Evolutionary conservation across 2,797 vertebrate species (phyloP).

Genomic region (Amniataba percoides): DNA sequence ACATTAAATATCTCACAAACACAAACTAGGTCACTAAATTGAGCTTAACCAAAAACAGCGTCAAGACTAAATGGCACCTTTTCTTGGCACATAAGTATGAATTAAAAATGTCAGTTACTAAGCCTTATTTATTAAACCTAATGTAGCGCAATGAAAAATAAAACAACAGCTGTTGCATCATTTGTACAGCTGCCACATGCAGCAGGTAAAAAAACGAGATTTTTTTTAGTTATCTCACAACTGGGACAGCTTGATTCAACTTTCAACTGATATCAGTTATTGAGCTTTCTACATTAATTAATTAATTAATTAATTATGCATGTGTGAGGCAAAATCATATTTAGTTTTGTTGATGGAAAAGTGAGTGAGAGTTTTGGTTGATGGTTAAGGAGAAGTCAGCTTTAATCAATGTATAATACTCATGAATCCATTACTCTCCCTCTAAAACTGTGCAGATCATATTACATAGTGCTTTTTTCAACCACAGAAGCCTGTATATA

Average conservation of each 20-base stretch:
- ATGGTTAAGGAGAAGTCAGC: not conserved
- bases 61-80: not conserved
- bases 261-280: not conserved
- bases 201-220: conserved; percentile 10
- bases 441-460: not conserved
- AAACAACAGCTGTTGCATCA: conserved; percentile 50
- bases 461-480: not conserved
- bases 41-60: not conserved
- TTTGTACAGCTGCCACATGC: conserved; percentile 9
- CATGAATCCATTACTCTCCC: not conserved
- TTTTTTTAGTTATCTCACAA: not conserved
- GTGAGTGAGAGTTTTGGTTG: accelerated
- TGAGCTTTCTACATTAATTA: not conserved
- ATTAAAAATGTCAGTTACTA: conserved; percentile 34
- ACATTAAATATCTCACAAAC: not conserved
- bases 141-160: conserved; percentile 36
- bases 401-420: not conserved
- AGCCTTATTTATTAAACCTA: conserved; percentile 35
- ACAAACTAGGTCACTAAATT: not conserved
- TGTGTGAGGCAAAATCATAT: not conserved
- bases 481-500: not conserved
- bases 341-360: not conserved
- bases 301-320: too few relatives aligned
- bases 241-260: not conserved
- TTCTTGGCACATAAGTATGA: not conserved